Evolutionary conservation across 2,113 vertebrate genomes (phyloP).

Genomic region (Elanus axillaris): DNA sequence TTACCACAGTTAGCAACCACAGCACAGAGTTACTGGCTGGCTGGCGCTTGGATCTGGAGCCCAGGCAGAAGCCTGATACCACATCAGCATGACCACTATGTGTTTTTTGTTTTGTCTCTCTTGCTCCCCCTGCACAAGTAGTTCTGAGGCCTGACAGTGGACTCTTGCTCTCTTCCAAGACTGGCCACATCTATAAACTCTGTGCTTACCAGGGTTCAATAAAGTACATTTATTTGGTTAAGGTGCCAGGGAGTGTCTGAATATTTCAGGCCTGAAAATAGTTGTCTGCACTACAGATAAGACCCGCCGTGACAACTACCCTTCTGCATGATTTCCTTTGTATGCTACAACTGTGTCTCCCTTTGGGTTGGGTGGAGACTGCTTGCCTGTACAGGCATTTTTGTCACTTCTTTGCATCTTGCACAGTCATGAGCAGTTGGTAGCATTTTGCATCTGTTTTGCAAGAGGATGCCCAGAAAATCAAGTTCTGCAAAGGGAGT

Average conservation of each 20-base stretch:
- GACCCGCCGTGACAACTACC: not conserved
- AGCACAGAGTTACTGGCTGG: not conserved
- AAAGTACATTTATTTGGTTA: not conserved
- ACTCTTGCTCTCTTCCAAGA: not conserved
- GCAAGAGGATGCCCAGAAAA: slow-evolving; percentile 2
- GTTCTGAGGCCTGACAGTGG: not conserved
- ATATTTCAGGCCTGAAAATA: slow-evolving; percentile 17
- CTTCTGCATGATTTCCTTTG: not conserved
- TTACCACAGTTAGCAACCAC: not conserved
- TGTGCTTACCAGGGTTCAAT: not conserved
- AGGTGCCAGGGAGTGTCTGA: not conserved
- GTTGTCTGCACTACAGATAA: not conserved
- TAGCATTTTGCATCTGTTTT: not conserved
- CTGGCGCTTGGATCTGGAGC: not conserved
- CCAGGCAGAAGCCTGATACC: not conserved
- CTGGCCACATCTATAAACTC: not conserved
- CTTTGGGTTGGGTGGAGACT: not conserved
- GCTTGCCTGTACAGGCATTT: not conserved
- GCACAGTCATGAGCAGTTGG: not conserved
- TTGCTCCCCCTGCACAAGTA: not conserved
- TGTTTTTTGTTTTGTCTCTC: not conserved
- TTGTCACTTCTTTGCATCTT: not conserved
- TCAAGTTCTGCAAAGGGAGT: not conserved
- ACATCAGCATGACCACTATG: not conserved
- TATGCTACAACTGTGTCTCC: not conserved